Evolutionary conservation across 2,888 invertebrate genomes (phyloP), one percentile per base, ranked within the genome.

Genomic region (Cephus spinipes): DNA sequence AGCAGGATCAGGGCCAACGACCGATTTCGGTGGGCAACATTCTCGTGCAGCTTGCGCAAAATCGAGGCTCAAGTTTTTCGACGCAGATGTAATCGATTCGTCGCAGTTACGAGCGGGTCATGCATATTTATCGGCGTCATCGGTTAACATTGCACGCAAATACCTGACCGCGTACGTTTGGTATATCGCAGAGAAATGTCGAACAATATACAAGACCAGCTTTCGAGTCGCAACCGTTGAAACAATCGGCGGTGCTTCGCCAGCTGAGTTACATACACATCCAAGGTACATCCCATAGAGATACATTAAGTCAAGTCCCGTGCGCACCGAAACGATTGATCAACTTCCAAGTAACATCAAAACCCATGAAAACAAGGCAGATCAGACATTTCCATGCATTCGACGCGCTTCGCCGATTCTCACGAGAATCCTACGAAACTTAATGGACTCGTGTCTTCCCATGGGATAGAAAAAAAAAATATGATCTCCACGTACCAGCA

Each of bases 11-110:
- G 80, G 82, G 83, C 84, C 82, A 85, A 79, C 82, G 84, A 85
- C 85, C 87, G 86, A 88, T 88, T 87, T 86, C 84, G 83, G 80
- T 77, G 82, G 77, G 82, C 79, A 78, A 71, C 78, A 79, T 80
- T 79, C 77, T 75, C 78, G 81, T 73, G 75, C 55, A 73, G 40
- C 36, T 74, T 73, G 77, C 36, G 71, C 32, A 71, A 71, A 71
- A 34, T 30, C 71, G 71, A 71, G 31, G 12, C 23, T 30, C 71
- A 34, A 34, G 15, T 30, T 33, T 55, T 55, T 55, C 55, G 55
- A 55, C 23, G 55, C 23, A 55, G 55, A 33, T 23, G 82, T 81
- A 79, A 80, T 68, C 83, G 82, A 85, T 85, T 85, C 84, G 85
- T 85, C 84, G 84, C 85, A 81, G 78, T 82, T 74, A 79, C 79